These are phyloP conservation scores for Eumerus sabulonum DNA, from an alignment of 2,888 invertebrate genomes.

Conservation along the genomic window DNA sequence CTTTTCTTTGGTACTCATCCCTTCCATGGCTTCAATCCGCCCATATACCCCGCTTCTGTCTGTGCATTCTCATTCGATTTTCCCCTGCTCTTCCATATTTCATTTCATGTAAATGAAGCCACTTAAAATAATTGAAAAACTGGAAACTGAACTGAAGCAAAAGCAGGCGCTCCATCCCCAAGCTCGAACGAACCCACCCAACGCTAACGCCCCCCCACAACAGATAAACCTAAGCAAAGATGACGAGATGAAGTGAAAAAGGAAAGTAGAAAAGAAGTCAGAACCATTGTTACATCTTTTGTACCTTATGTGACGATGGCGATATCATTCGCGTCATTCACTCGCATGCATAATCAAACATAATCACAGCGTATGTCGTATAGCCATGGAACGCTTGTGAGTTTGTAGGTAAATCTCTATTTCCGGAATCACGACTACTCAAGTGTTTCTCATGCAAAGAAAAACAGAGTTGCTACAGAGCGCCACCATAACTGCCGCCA, in stretches of 20 bases:
- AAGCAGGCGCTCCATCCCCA: slow-evolving; percentile 8
- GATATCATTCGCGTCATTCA: slow-evolving; percentile 43
- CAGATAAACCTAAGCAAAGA: slow-evolving; percentile 26
- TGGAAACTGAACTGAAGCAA: slow-evolving; percentile 26
- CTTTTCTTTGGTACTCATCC: no score
- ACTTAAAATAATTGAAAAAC: slow-evolving; percentile 58
- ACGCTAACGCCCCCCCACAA: slow-evolving; percentile 17
- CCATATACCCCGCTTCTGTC: background rate
- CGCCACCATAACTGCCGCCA: background rate
- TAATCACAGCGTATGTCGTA: slow-evolving; percentile 20
- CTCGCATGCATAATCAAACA: slow-evolving; percentile 54
- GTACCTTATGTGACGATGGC: slow-evolving; percentile 38
- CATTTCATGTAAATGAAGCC: slow-evolving; percentile 41
- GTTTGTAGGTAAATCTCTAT: slow-evolving; percentile 30
- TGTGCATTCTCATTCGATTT: slow-evolving; percentile 9
- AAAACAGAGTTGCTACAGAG: slow-evolving; percentile 1
- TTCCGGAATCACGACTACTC: slow-evolving; percentile 40
- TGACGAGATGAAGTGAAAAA: background rate
- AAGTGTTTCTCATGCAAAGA: slow-evolving; percentile 12
- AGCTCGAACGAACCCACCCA: background rate
- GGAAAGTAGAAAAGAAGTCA: background rate
- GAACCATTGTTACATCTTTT: slow-evolving; percentile 35
- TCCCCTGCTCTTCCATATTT: slow-evolving; percentile 11
- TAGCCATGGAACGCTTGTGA: background rate
- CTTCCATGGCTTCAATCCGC: background rate